Percentiles rank a stretch among this genome's conserved stretches.
phyloP scores from a whole-genome alignment of 1,140 invertebrate genomes.

The Meloidogyne chitwoodi region DNA sequence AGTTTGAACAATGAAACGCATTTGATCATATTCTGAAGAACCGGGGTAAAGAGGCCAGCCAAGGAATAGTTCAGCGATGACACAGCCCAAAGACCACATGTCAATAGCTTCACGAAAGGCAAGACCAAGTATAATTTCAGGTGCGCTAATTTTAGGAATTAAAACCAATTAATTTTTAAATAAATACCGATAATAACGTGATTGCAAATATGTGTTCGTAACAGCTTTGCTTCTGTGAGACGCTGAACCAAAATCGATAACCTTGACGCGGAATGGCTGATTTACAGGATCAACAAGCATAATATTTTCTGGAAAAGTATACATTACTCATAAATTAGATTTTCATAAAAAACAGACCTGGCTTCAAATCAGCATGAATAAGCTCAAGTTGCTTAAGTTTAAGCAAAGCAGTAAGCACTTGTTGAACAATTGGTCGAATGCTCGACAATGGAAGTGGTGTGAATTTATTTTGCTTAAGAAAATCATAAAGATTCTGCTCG shows the following conservation, averaged over 20 bases:
- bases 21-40: constrained; percentile 99
- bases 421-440: constrained; percentile 95
- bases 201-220: constrained; percentile 98
- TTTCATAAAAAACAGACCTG: not conserved
- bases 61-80: constrained; percentile 95
- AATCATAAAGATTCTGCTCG: constrained; percentile 99
- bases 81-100: constrained; percentile 99
- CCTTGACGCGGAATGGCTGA: constrained; percentile 83
- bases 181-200: constrained; percentile 80
- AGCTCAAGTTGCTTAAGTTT: constrained; percentile 97
- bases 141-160: constrained; percentile 69
- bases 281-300: constrained; percentile 96
- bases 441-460: constrained; percentile 76
- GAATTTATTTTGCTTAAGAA: constrained; percentile 97
- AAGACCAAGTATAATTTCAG: constrained; percentile 93
- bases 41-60: constrained; percentile 99
- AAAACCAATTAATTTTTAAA: not conserved
- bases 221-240: constrained; percentile 98
- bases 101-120: constrained; percentile 99
- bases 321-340: not conserved
- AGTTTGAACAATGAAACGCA: constrained; percentile 84
- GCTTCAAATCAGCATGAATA: constrained; percentile 96
- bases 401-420: constrained; percentile 92
- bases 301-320: constrained; percentile 76
- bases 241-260: constrained; percentile 98